Base-by-base conservation (phyloP, 2,113 vertebrate genomes). In the Catagonus wagneri region DNA sequence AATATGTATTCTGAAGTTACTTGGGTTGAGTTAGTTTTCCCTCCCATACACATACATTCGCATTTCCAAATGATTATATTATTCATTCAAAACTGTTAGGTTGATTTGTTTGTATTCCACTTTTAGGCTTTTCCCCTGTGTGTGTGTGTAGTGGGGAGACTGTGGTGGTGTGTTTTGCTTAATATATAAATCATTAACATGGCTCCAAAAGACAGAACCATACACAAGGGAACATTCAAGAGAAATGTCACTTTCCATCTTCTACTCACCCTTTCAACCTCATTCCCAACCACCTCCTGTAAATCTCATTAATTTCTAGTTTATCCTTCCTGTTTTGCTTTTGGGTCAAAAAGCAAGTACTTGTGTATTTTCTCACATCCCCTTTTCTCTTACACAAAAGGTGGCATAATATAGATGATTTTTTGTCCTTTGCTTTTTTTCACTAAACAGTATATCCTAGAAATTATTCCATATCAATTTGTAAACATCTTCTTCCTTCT, bases 261-360 rank as follows among this genome's bases (percentile, higher is more conserved):
- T 94, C 52, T n/a, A 8, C n/a, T 22, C n/a, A 34, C 36, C 23
- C 27, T 36, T 83, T 79, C 69, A 56, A 60, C 13, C 68, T 84
- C 58, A 54, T 91, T 66, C 39, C 44, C 63, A 92, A 13, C n/a
- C 12, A 86, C 7, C 56, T 75, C 50, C 79, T 34, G 0, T 78
- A 65, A 36, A 15, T 58, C 54, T 89, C 52, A 69, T 88, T 79
- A 66, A 27, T 76, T 89, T 96, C 81, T 83, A 19, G 20, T 74
- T 94, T 93, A 72, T 88, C 23, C 69, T 69, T 85, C 65, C 20
- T 50, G 29, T 52, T 94, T 96, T 93, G n/a, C 50, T 69, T 58
- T 89, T 52, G 74, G n/a, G 68, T 74, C 11, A 79, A 95, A 97
- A 66, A 72, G 27, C 22, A 79, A 3, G 39, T 34, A 36, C 10